Base-by-base conservation (phyloP, 2,888 invertebrate species). In the Metopia argyrocephala region DNA sequence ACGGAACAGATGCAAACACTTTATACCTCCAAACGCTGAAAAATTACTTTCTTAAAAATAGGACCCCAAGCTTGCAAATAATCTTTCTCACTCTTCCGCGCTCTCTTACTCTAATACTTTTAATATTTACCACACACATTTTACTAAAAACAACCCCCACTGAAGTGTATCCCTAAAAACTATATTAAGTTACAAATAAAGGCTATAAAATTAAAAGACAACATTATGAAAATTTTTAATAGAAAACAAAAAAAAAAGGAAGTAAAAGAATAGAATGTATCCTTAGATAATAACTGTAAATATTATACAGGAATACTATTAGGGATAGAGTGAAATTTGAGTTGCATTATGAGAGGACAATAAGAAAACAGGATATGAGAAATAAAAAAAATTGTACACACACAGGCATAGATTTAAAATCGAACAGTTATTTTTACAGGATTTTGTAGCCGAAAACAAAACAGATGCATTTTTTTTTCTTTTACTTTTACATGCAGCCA, bases 211-310 rank as follows among this genome's bases (percentile, higher is more conserved):
- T 7, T 23, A 38, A 38, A 15, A 57, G 50, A 75, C 50, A 66
- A 68, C 45, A 59, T 59, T 66, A 66, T 66, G 50, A 57, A 65
- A 74, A 48, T 50, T 38, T 66, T n/a, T 28, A 25, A 50, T 0
- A 6, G n/a, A n/a, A n/a, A 61, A 5, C n/a, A 48, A n/a, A n/a
- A 73, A 9, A 69, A 62, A 27, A 56, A 69, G 76, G 69, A 76
- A 69, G 69, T 69, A 61, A 50, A 48, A 64, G 31, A 64, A 64
- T 50, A 2, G 12, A 64, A 70, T 38, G 21, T 54, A 50, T 45
- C 45, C 50, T 28, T 45, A 50, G 18, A 28, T 56, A 57, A 59
- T 76, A 76, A 76, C 76, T 76, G 76, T 76, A 76, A 76, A 76
- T 21, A n/a, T 28, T 52, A 28, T 68, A 52, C 27, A 66, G 66